Evolutionary conservation across 2,888 invertebrate genomes (phyloP).

Genomic region (Plusia festucae): DNA sequence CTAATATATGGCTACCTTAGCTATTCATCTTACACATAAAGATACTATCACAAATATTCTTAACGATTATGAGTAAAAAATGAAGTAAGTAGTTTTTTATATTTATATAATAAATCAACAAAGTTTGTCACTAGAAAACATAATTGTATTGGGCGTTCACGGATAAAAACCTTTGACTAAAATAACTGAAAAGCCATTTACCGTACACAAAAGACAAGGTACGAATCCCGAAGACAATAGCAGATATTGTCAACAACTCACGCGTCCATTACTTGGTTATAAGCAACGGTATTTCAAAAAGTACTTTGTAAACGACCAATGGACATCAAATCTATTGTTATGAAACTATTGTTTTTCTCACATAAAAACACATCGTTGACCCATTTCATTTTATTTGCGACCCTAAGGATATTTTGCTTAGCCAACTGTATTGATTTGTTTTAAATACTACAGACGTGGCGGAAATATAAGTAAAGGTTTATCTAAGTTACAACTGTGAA

Average conservation of each 20-base stretch:
- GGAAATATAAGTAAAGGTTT: no score
- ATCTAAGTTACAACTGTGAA: no score
- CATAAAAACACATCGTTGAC: conserved; percentile 19
- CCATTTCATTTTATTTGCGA: conserved; percentile 24
- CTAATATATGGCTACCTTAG: no score
- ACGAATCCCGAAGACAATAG: not conserved
- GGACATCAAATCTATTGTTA: not conserved
- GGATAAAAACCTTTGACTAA: not conserved
- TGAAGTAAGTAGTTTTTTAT: no score
- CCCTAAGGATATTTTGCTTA: conserved; percentile 16
- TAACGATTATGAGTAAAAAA: no score
- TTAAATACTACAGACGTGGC: conserved; percentile 9
- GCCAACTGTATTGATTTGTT: conserved; percentile 16
- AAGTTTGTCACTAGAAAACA: no score
- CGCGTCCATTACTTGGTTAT: not conserved
- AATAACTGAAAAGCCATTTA: not conserved
- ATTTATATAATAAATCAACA: no score
- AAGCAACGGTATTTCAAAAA: not conserved
- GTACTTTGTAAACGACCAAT: not conserved
- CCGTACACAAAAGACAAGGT: not conserved
- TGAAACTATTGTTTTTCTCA: not conserved
- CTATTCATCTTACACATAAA: no score
- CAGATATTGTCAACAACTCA: not conserved
- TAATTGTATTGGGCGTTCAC: not conserved
- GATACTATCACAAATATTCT: no score